A percentile compares a stretch with the other conserved stretches of the same genome.
Evolutionary conservation across 2,888 invertebrate species (phyloP).

Genomic region (Zelleria hepariella): DNA sequence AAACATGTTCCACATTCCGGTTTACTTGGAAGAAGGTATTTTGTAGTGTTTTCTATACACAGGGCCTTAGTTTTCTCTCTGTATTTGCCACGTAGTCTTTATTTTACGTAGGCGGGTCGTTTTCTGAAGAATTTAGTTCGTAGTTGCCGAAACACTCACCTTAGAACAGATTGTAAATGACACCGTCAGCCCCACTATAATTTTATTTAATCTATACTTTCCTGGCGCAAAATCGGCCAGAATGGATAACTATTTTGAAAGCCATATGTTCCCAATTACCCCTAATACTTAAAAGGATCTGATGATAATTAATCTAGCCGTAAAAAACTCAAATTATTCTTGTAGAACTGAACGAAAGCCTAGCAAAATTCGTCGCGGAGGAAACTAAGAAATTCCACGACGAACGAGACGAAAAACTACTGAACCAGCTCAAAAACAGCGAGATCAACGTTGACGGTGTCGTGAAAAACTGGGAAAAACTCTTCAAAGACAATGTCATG

Average conservation of each 20-base stretch:
- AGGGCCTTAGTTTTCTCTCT: background rate
- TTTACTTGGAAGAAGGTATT: conserved; percentile 76
- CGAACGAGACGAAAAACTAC: conserved; percentile 72
- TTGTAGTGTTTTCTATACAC: background rate
- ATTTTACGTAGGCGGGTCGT: background rate
- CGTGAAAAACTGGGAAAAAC: conserved; percentile 84
- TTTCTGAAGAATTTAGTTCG: background rate
- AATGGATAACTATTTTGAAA: too few relatives aligned
- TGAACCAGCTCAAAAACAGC: conserved; percentile 74
- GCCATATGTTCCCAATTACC: too few relatives aligned
- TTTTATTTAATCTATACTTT: too few relatives aligned
- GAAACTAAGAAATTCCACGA: conserved; percentile 79
- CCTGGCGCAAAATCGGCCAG: too few relatives aligned
- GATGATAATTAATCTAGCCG: too few relatives aligned
- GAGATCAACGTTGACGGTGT: conserved; percentile 80
- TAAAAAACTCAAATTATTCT: conserved; percentile 7
- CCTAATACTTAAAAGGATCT: too few relatives aligned
- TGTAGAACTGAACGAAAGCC: conserved; percentile 71
- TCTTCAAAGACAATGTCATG: conserved; percentile 85
- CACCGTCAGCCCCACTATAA: background rate
- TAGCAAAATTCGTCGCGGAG: conserved; percentile 75
- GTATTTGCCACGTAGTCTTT: background rate
- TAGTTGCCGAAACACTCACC: background rate
- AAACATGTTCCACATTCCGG: conserved; percentile 78
- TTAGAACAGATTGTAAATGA: background rate